These are phyloP conservation scores for Temnopleurus reevesii DNA, from an alignment of 53 echinoderm and acorn worm species.

Conservation along the genomic window DNA sequence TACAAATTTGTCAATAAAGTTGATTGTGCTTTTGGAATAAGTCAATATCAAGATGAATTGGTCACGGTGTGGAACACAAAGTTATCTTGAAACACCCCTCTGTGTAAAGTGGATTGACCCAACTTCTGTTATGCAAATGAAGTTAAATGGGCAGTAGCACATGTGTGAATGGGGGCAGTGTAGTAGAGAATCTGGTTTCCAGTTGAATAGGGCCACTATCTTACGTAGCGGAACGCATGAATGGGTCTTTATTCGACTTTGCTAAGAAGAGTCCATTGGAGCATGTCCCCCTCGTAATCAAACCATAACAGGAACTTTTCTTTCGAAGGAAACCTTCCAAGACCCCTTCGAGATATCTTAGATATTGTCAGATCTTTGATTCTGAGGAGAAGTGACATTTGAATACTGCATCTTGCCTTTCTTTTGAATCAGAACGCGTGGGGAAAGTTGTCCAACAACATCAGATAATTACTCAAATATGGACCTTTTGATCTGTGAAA, in stretches of 20 bases:
- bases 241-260: background rate
- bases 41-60: background rate
- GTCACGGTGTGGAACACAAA: background rate
- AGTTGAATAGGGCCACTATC: background rate
- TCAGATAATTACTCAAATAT: no score
- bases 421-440: no score
- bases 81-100: background rate
- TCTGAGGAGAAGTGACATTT: no score
- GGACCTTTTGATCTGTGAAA: background rate
- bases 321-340: no score
- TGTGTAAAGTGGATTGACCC: background rate
- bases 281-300: constrained; percentile 33
- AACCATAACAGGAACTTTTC: constrained; percentile 1
- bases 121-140: constrained; percentile 37
- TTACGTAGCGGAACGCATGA: background rate
- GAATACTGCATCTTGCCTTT: no score
- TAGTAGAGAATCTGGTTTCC: background rate
- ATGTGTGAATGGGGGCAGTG: background rate
- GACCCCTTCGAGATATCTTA: no score
- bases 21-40: background rate
- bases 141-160: constrained; percentile 25
- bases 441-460: no score
- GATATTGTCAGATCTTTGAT: no score
- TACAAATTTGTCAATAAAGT: background rate
- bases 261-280: constrained; percentile 1